phyloP scores from a whole-genome alignment of 2,888 invertebrate species.

The Iphiclides podalirius region DNA sequence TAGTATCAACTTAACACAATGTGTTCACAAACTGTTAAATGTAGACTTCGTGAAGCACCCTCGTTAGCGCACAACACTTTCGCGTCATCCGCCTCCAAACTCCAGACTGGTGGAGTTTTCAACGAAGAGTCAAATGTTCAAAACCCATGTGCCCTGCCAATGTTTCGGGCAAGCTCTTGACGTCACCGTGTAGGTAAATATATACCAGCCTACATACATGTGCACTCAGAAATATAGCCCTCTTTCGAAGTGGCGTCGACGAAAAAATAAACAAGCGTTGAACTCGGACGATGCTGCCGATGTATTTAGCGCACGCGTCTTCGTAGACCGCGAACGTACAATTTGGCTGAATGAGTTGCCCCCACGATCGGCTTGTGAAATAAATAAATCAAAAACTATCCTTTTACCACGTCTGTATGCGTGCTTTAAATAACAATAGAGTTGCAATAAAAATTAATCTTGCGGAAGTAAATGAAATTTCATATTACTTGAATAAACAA shows the following conservation, averaged over 20 bases:
- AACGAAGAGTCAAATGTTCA: constrained; percentile 67
- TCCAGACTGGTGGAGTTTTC: constrained; percentile 72
- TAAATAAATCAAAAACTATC: too few species aligned
- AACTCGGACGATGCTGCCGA: constrained; percentile 5
- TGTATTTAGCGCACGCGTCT: constrained; percentile 17
- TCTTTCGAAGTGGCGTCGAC: constrained; percentile 43
- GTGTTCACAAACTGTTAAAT: too few species aligned
- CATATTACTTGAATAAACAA: too few species aligned
- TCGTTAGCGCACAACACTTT: constrained; percentile 31
- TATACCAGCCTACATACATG: constrained; percentile 56
- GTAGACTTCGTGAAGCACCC: too few species aligned
- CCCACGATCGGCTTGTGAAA: background rate
- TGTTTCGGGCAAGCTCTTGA: constrained; percentile 69
- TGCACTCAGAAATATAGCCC: constrained; percentile 56
- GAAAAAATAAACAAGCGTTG: constrained; percentile 34
- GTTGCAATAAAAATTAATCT: too few species aligned
- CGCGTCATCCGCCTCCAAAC: constrained; percentile 54
- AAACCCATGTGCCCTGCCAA: constrained; percentile 74
- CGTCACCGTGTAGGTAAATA: constrained; percentile 57
- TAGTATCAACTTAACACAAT: too few species aligned
- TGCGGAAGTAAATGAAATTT: too few species aligned
- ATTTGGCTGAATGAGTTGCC: constrained; percentile 10
- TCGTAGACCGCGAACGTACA: constrained; percentile 3
- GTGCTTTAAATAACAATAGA: too few species aligned
- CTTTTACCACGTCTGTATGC: too few species aligned